Evolutionary conservation across 2,888 invertebrate genomes (phyloP).

Genomic region (Loripinus fragilis): DNA sequence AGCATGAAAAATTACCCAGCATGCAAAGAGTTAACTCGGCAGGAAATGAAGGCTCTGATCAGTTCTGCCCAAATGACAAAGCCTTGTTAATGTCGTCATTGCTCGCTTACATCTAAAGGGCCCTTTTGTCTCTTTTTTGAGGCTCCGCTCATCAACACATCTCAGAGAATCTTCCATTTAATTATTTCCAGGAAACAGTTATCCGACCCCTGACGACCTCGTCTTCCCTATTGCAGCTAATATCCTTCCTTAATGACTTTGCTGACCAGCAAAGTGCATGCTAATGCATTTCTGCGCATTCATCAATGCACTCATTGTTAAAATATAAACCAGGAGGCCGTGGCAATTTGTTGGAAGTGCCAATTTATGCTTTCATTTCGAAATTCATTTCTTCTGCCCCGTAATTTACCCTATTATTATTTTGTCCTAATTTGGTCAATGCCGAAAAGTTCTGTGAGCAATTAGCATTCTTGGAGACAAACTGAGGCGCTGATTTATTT

Average conservation of each 20-base stretch:
- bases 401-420: not conserved
- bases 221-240: not conserved
- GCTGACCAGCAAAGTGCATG: not conserved
- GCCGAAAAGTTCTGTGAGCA: conserved; percentile 1
- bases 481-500: not conserved
- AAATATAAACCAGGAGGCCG: not conserved
- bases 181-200: conserved; percentile 1
- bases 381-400: not conserved
- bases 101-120: too few relatives aligned
- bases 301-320: not conserved
- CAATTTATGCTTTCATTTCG: not conserved
- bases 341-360: not conserved
- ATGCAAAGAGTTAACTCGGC: too few relatives aligned
- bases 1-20: too few relatives aligned
- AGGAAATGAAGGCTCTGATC: too few relatives aligned
- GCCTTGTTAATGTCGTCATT: too few relatives aligned
- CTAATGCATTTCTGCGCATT: conserved; percentile 12
- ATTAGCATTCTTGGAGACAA: not conserved
- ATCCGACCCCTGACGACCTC: not conserved
- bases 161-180: not conserved
- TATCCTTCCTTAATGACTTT: not conserved
- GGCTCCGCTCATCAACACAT: conserved; percentile 2
- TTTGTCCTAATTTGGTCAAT: not conserved
- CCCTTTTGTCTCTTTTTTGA: too few relatives aligned
- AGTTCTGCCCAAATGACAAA: too few relatives aligned